Percentiles rank a stretch among this genome's conserved stretches.
phyloP scores from a whole-genome alignment of 2,888 invertebrate species.

The Nyleta sp. region DNA sequence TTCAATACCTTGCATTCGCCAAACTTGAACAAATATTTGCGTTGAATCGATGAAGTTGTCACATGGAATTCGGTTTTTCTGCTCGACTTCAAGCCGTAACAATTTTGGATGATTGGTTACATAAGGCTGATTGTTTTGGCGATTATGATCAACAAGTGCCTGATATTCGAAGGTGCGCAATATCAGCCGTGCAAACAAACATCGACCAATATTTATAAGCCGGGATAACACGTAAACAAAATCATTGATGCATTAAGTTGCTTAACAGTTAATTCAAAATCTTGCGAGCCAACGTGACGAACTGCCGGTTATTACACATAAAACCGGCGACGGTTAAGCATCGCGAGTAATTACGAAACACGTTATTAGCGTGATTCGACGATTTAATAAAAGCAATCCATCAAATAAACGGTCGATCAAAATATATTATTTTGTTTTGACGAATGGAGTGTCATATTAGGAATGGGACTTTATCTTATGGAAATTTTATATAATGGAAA shows the following conservation, averaged over 20 bases:
- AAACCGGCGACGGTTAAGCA: neutral
- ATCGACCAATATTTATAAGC: constrained; percentile 27
- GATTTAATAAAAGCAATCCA: neutral
- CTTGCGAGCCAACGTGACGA: neutral
- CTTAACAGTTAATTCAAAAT: constrained; percentile 2
- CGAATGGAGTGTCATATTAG: no score
- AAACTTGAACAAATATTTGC: constrained; percentile 20
- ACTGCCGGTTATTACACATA: neutral
- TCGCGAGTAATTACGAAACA: neutral
- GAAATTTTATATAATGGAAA: no score
- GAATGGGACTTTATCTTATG: no score
- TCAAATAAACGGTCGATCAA: neutral
- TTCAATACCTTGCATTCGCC: neutral
- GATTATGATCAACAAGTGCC: constrained; percentile 45
- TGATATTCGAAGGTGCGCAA: constrained; percentile 30
- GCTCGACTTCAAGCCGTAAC: constrained; percentile 9
- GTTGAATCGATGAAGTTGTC: constrained; percentile 20
- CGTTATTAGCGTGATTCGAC: constrained; percentile 1
- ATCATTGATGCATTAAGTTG: constrained; percentile 1
- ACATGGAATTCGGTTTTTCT: constrained; percentile 13
- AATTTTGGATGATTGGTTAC: constrained; percentile 31
- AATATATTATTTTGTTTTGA: no score
- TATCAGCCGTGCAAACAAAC: constrained; percentile 25
- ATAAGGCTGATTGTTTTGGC: constrained; percentile 30
- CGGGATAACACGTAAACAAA: constrained; percentile 21